Percentiles rank a stretch among this genome's conserved stretches.
Evolutionary conservation across 2,888 invertebrate species (phyloP).

Genomic region (Lochmaea crataegi): DNA sequence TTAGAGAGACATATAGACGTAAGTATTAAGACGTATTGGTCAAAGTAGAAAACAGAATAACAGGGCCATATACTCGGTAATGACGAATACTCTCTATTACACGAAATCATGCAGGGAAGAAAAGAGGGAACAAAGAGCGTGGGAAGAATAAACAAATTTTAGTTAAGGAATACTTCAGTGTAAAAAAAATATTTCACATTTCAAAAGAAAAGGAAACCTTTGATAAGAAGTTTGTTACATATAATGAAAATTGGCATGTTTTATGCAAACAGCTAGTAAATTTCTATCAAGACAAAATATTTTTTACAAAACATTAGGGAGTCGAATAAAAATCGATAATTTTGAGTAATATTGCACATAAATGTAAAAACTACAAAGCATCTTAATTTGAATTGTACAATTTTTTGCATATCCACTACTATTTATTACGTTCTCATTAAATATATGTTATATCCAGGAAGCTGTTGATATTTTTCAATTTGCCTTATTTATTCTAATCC

Average conservation of each 20-base stretch:
- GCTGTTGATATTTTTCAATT: neutral
- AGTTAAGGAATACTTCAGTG: no score
- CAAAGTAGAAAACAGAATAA: no score
- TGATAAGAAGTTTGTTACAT: neutral
- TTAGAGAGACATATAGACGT: no score
- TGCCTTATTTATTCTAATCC: neutral
- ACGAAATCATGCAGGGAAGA: no score
- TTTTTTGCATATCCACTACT: neutral
- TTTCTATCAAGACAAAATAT: neutral
- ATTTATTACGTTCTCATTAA: neutral
- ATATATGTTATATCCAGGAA: neutral
- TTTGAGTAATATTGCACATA: conserved; percentile 1
- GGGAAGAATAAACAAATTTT: no score
- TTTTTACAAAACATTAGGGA: neutral
- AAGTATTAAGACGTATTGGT: no score
- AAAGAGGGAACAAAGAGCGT: no score
- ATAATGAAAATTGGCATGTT: neutral
- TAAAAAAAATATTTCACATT: neutral
- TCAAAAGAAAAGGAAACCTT: neutral
- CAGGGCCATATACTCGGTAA: no score
- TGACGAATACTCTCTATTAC: no score
- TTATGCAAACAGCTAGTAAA: neutral
- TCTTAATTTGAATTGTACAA: conserved; percentile 1
- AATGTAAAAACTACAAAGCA: neutral
- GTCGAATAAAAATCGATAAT: neutral